A percentile compares a stretch with the other conserved stretches of the same genome.
Conservation (phyloP, 2,888 invertebrate genomes). For the Pseudococcus longispinus region DNA sequence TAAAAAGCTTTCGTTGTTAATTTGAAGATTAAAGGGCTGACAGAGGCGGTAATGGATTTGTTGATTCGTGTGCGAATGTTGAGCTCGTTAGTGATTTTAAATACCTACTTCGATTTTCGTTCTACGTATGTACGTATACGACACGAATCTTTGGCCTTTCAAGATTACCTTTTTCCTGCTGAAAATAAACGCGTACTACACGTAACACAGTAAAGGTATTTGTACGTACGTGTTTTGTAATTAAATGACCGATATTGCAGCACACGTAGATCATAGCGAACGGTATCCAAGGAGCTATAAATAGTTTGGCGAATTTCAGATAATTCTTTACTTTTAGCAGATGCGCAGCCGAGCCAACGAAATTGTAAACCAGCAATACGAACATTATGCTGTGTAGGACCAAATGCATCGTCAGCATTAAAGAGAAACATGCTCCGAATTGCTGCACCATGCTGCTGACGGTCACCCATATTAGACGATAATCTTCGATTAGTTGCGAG, state of each 20-base stretch:
- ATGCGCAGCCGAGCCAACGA: conserved; percentile 1
- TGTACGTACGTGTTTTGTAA: conserved; percentile 6
- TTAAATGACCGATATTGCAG: conserved; percentile 10
- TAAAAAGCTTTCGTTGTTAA: conserved; percentile 22
- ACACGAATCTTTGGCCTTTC: background rate
- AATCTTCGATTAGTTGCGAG: background rate
- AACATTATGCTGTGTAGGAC: conserved; percentile 11
- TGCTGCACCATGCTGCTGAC: background rate
- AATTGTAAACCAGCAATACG: background rate
- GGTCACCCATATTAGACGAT: background rate
- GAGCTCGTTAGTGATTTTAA: background rate
- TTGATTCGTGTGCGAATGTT: background rate
- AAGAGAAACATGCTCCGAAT: conserved; percentile 27
- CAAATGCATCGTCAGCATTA: conserved; percentile 15
- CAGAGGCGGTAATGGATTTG: background rate
- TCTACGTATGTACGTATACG: background rate
- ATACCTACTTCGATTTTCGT: background rate
- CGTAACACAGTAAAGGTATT: background rate
- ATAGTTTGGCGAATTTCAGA: background rate
- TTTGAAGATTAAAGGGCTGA: background rate
- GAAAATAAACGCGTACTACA: background rate
- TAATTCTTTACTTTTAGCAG: background rate
- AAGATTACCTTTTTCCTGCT: background rate
- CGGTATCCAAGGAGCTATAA: conserved; percentile 17
- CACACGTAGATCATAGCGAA: conserved; percentile 33